Evolutionary conservation across 2,797 vertebrate species (phyloP).

Genomic region (Pangasius sanitwongsei): DNA sequence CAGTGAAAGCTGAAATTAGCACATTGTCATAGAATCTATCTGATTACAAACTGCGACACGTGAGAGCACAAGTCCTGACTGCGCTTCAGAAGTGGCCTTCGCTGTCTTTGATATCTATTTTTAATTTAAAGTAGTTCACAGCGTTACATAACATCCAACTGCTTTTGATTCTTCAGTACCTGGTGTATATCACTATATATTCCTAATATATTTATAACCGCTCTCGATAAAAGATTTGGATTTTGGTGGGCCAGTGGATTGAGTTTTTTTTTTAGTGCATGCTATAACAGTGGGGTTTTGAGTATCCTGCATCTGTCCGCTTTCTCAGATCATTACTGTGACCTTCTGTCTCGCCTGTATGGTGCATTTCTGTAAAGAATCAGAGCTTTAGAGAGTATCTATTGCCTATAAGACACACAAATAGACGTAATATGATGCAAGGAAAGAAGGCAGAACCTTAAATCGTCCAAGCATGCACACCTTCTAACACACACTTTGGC

Average conservation of each 20-base stretch:
- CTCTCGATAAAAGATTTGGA: neutral
- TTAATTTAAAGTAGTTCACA: slow-evolving; percentile 36
- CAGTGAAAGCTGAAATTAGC: neutral
- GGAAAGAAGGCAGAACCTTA: neutral
- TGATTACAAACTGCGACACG: neutral
- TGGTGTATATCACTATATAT: neutral
- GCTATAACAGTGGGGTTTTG: neutral
- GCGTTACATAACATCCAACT: slow-evolving; percentile 25
- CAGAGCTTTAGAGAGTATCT: neutral
- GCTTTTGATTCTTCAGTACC: neutral
- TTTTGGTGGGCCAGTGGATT: neutral
- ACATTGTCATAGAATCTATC: neutral
- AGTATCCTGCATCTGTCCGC: neutral
- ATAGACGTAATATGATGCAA: neutral
- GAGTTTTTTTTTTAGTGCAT: neutral
- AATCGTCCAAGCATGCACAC: neutral
- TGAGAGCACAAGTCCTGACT: neutral
- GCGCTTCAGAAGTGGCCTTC: neutral
- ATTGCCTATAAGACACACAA: neutral
- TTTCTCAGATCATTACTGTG: neutral
- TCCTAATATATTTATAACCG: neutral
- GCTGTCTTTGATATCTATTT: slow-evolving; percentile 23
- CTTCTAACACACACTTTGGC: neutral
- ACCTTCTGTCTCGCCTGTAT: neutral
- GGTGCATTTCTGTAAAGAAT: neutral